Percentiles rank a stretch among this genome's conserved stretches.
Conservation (phyloP, 2,113 vertebrate genomes). For the Cyanoramphus novaezelandiae region DNA sequence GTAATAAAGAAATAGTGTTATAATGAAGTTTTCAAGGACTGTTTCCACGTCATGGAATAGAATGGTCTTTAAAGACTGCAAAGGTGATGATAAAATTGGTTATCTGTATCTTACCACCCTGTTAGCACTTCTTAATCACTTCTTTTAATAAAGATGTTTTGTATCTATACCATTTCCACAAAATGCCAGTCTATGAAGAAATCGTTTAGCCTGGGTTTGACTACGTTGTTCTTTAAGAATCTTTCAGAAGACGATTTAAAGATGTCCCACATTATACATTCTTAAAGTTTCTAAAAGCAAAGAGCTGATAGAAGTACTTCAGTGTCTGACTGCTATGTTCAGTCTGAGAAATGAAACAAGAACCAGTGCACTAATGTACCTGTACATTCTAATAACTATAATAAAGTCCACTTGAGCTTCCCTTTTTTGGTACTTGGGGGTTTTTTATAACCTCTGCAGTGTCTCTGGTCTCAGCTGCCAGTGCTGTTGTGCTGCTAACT, state of each 20-base stretch:
- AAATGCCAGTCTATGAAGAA: not conserved
- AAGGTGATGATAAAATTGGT: not conserved
- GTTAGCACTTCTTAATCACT: not conserved
- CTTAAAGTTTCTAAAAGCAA: not conserved
- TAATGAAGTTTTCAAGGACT: slow-evolving; percentile 47
- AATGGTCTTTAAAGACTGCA: slow-evolving; percentile 6
- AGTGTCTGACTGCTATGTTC: not conserved
- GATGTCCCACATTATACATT: not conserved
- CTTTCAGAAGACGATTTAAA: not conserved
- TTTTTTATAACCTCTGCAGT: not conserved
- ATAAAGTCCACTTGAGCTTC: slow-evolving; percentile 61
- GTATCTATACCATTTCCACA: not conserved
- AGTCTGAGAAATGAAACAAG: not conserved
- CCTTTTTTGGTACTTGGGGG: not conserved
- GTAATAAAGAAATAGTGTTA: slow-evolving; percentile 59
- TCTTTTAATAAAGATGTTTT: not conserved
- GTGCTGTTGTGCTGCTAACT: not conserved
- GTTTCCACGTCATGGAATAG: slow-evolving; percentile 44
- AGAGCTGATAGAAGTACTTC: not conserved
- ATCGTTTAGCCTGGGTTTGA: not conserved
- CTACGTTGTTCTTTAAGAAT: not conserved
- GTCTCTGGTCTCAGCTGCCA: not conserved
- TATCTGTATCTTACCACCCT: not conserved
- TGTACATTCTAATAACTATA: slow-evolving; percentile 18
- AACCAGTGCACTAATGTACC: slow-evolving; percentile 7